A percentile compares a stretch with the other conserved stretches of the same genome.
Conservation (phyloP, 2,113 vertebrate genomes). For the Passer domesticus region DNA sequence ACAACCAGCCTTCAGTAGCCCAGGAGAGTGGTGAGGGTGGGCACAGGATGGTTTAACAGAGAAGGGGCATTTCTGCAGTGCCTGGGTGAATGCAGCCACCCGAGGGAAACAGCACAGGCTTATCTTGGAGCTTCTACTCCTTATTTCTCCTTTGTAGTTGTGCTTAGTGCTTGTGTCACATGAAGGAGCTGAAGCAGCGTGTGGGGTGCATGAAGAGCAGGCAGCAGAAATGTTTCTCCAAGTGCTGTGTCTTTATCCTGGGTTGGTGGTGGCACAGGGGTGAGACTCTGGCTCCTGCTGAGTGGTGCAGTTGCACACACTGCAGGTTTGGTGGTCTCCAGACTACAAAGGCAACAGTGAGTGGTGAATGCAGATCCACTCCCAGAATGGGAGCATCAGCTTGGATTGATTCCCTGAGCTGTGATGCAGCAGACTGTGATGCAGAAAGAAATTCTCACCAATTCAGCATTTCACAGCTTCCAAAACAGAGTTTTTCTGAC, state of each 20-base stretch:
- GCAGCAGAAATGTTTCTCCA: not conserved
- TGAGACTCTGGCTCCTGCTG: not conserved
- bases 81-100: not conserved
- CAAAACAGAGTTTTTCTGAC: rapidly evolving
- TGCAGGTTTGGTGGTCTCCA: not conserved
- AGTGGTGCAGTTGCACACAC: rapidly evolving
- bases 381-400: not conserved
- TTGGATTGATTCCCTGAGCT: not conserved
- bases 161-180: not conserved
- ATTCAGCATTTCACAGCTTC: not conserved
- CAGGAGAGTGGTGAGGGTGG: not conserved
- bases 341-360: rapidly evolving
- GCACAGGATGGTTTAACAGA: not conserved
- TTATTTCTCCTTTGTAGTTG: not conserved
- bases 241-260: not conserved
- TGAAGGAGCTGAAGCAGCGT: not conserved
- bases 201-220: rapidly evolving
- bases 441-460: not conserved
- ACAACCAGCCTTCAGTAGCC: not conserved
- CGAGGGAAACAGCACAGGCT: not conserved
- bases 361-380: not conserved
- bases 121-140: not conserved
- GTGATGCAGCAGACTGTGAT: not conserved
- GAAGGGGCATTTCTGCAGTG: not conserved
- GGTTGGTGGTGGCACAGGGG: not conserved